Base-by-base conservation (phyloP, 1,140 invertebrate genomes). In the Telenomus remus region DNA sequence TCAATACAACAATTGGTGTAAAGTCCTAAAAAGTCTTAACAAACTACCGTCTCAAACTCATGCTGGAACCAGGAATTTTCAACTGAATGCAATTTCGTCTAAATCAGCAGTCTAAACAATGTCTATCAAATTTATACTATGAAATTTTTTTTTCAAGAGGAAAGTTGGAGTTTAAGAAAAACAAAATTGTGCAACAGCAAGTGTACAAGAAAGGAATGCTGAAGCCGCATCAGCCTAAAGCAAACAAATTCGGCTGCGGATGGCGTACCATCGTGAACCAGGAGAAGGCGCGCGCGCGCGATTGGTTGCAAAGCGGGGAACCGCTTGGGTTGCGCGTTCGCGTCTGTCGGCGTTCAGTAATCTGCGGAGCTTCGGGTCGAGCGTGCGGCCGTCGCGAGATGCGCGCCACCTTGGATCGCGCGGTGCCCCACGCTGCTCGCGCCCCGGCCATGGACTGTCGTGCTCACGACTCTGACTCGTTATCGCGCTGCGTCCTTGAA, bases 351-450 rank as follows among this genome's bases (percentile, higher is more conserved):
- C 46, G 56, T 49, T 59, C 56, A 51, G 57, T 51, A 61, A 61
- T 51, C 57, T 43, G 57, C 47, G 35, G 48, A 34, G 57, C 12
- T 27, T 43, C 57, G 57, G 37, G 57, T 33, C 0, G 57, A 39
- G 57, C 48, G 48, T 19, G 37, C 8, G 34, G 44, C 42, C n/a
- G 16, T 46, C 46, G 47, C 44, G 35, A 42, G 14, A 42, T 37
- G 56, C 14, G 46, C 56, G 34, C 35, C 16, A 7, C 35, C 46
- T 12, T 14, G 46, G 19, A 35, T 43, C 51, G 51, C 51, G 51
- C n/a, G 34, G 14, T 27, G 51, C 51, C 51, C 16, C 49, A 51
- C 43, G 43, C 34, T 46, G 43, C 13, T 46, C 53, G 53, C 42
- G 16, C 9, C 43, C 12, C 19, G 19, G 19, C 12, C 10, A 59